phyloP scores from a whole-genome alignment of 2,888 invertebrate genomes.

The Sialis fuliginosa region DNA sequence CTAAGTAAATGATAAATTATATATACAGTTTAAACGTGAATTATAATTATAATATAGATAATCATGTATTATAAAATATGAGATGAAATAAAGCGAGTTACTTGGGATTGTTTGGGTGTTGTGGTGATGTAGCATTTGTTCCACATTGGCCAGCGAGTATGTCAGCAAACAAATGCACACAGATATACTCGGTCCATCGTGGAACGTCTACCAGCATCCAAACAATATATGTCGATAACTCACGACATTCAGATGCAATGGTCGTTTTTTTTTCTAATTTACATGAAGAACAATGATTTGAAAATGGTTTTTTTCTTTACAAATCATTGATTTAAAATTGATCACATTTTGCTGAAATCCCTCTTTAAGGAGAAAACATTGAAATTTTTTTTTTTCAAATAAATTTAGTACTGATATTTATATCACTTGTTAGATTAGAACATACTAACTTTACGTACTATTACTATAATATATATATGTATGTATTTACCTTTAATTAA shows the following conservation, averaged over 20 bases:
- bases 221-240: not conserved
- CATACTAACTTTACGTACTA: not conserved
- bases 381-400: not conserved
- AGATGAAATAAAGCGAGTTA: not conserved
- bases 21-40: not conserved
- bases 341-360: conserved; percentile 3
- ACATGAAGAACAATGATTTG: not conserved
- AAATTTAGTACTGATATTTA: conserved; percentile 5
- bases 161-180: not conserved
- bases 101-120: not conserved
- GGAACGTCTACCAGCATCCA: conserved; percentile 2
- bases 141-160: not conserved
- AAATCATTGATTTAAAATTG: not conserved
- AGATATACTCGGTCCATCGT: not conserved
- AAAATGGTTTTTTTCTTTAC: not conserved
- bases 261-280: not conserved
- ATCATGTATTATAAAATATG: not conserved
- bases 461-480: too few species aligned
- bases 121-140: conserved; percentile 4
- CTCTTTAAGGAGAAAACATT: not conserved
- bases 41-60: not conserved
- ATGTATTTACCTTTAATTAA: too few species aligned
- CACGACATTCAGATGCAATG: not conserved
- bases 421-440: conserved; percentile 4
- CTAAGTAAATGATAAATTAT: not conserved